These are phyloP conservation scores for Bradypodion pumilum DNA, from an alignment of 2,797 vertebrate genomes.

Conservation along the genomic window DNA sequence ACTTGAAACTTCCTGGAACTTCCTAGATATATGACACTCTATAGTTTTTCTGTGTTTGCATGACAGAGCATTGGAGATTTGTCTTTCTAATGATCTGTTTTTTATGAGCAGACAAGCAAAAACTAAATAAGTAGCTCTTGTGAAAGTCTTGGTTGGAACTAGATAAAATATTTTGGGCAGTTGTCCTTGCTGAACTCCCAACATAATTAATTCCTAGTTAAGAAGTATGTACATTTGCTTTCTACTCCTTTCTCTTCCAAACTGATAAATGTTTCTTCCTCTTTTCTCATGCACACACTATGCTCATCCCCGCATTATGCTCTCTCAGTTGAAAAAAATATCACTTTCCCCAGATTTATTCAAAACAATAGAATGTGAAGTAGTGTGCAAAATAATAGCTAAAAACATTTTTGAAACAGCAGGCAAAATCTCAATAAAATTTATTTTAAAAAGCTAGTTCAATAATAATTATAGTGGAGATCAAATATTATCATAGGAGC, in stretches of 20 bases:
- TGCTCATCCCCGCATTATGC: too few relatives aligned
- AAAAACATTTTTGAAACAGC: not conserved
- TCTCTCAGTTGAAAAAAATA: too few relatives aligned
- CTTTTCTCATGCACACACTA: too few relatives aligned
- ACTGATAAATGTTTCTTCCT: too few relatives aligned
- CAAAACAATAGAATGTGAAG: not conserved
- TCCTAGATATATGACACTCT: too few relatives aligned
- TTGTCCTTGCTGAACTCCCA: not conserved
- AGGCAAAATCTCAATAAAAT: not conserved
- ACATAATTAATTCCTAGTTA: not conserved
- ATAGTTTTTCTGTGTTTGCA: not conserved
- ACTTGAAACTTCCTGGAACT: too few relatives aligned
- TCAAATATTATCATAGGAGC: not conserved
- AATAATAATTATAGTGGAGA: not conserved
- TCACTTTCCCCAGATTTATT: too few relatives aligned
- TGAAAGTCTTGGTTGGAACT: not conserved
- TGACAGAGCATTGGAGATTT: not conserved
- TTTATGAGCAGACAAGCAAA: not conserved
- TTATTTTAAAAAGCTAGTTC: not conserved
- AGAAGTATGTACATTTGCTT: not conserved
- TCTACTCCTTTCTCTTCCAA: not conserved
- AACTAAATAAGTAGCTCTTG: not conserved
- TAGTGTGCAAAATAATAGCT: not conserved
- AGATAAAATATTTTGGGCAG: not conserved
- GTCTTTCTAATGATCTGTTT: not conserved